Percentiles rank a stretch among this genome's conserved stretches.
These are phyloP conservation scores for Mus pahari DNA, from an alignment of 2,113 vertebrate genomes.

Conservation along the genomic window DNA sequence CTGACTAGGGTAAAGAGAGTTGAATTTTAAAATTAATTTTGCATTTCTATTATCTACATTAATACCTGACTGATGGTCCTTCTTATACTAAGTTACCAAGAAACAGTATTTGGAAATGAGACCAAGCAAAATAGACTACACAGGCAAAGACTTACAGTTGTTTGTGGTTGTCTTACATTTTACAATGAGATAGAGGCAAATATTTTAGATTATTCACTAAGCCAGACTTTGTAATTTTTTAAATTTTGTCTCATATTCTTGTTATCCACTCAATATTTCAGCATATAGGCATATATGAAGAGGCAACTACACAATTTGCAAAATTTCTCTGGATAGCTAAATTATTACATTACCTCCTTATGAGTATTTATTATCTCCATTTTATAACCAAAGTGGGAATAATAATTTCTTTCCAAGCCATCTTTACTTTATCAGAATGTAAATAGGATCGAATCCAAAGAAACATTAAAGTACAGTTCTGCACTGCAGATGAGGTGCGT, in stretches of 20 bases:
- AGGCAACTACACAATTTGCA: not conserved
- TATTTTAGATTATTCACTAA: not conserved
- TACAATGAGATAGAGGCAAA: not conserved
- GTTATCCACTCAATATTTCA: constrained; percentile 1
- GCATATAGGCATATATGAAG: not conserved
- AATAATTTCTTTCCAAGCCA: not conserved
- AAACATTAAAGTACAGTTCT: not conserved
- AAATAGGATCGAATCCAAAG: constrained; percentile 3
- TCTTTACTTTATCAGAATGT: constrained; percentile 5
- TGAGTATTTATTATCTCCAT: constrained; percentile 33
- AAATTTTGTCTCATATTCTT: not conserved
- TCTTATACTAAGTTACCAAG: not conserved
- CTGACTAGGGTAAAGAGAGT: constrained; percentile 15
- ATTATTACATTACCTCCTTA: not conserved
- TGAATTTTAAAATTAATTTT: constrained; percentile 1
- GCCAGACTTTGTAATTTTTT: not conserved
- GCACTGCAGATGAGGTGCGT: not conserved
- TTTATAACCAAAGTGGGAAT: not conserved
- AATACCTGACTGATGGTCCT: not conserved
- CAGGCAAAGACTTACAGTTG: not conserved
- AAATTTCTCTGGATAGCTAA: not conserved
- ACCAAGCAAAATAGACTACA: not conserved
- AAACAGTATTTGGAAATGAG: not conserved
- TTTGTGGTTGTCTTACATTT: not conserved
- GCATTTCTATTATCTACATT: not conserved